These are phyloP conservation scores for Ptychadena robeensis DNA, from an alignment of 2,797 vertebrate species.

Conservation along the genomic window DNA sequence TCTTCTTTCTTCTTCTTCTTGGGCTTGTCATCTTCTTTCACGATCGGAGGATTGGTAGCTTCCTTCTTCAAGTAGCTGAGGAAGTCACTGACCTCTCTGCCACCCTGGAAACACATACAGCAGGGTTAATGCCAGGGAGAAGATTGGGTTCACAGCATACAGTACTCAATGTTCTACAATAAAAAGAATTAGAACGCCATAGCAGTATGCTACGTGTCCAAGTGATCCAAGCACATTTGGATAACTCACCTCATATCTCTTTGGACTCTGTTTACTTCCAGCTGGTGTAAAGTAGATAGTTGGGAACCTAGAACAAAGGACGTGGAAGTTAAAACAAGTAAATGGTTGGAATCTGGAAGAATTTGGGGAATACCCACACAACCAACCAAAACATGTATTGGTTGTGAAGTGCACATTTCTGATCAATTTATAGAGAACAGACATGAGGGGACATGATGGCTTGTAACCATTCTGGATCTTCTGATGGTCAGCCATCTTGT, in stretches of 20 bases:
- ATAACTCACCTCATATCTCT: slow-evolving; percentile 92
- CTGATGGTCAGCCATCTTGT: too few relatives aligned
- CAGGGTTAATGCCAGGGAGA: not conserved
- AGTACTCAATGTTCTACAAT: too few relatives aligned
- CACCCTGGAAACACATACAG: slow-evolving; percentile 79
- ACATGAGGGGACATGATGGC: too few relatives aligned
- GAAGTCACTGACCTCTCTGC: slow-evolving; percentile 94
- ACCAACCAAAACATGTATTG: too few relatives aligned
- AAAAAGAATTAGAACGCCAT: too few relatives aligned
- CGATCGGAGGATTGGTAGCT: slow-evolving; percentile 82
- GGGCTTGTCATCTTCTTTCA: slow-evolving; percentile 84
- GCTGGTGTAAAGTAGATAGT: slow-evolving; percentile 94
- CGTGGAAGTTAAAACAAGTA: not conserved
- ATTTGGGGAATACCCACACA: too few relatives aligned
- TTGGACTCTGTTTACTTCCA: slow-evolving; percentile 90
- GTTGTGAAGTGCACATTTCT: too few relatives aligned
- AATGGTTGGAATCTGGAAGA: not conserved
- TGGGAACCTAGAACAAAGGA: slow-evolving; percentile 83
- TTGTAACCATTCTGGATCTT: too few relatives aligned
- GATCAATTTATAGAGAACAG: too few relatives aligned
- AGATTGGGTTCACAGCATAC: not conserved
- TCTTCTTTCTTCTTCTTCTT: slow-evolving; percentile 89
- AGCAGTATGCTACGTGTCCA: too few relatives aligned
- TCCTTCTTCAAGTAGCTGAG: slow-evolving; percentile 92
- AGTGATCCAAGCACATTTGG: too few relatives aligned